Evolutionary conservation across 2,888 invertebrate genomes (phyloP).

Genomic region (Microctonus brassicae): DNA sequence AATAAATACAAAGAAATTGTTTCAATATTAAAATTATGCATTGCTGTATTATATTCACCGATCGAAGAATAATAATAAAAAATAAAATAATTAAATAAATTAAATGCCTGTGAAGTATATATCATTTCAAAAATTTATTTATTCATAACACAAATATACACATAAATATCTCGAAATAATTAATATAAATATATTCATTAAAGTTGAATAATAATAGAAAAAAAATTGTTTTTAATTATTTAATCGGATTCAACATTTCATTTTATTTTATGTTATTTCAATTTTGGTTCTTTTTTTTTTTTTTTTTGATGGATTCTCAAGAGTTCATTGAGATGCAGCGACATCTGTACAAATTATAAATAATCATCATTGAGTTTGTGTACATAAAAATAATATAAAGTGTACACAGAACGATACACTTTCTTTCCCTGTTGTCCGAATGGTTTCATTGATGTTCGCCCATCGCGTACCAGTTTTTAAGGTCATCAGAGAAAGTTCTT

Average conservation of each 20-base stretch:
- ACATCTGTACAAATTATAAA: too few relatives aligned
- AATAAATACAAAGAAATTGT: neutral
- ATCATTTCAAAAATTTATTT: neutral
- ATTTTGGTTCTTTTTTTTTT: too few relatives aligned
- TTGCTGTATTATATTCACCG: neutral
- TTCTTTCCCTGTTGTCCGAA: slow-evolving; percentile 48
- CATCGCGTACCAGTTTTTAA: slow-evolving; percentile 52
- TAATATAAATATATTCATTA: too few relatives aligned
- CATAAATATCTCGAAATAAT: too few relatives aligned
- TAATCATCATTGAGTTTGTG: neutral
- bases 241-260: too few relatives aligned
- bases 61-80: neutral
- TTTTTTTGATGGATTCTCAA: too few relatives aligned
- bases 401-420: slow-evolving; percentile 53
- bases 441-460: slow-evolving; percentile 18
- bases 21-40: slow-evolving; percentile 2
- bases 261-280: too few relatives aligned
- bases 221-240: neutral
- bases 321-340: too few relatives aligned
- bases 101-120: neutral
- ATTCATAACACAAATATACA: neutral
- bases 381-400: neutral
- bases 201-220: neutral
- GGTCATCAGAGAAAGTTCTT: slow-evolving; percentile 59
- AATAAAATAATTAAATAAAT: neutral